Evolutionary conservation across 2,113 vertebrate species (phyloP).

Genomic region (Psittacara wagleri): DNA sequence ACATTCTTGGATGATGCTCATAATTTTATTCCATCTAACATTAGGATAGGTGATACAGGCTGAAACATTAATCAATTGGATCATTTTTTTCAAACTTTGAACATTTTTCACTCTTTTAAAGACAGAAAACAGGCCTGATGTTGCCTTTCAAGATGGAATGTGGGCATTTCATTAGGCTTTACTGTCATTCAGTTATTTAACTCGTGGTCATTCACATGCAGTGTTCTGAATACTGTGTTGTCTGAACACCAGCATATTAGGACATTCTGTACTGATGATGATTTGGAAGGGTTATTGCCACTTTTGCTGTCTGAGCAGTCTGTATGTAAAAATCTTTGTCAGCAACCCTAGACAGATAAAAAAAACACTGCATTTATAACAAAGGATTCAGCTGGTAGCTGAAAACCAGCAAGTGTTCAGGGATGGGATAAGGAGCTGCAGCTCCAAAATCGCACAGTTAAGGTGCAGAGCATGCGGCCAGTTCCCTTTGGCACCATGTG

Average conservation of each 20-base stretch:
- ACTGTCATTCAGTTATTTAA: not conserved
- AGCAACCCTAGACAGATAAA: not conserved
- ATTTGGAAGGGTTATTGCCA: not conserved
- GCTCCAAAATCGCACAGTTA: not conserved
- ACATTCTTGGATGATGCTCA: not conserved
- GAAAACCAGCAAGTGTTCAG: not conserved
- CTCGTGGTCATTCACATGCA: not conserved
- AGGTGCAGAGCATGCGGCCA: accelerated
- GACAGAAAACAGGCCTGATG: not conserved
- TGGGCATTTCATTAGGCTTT: not conserved
- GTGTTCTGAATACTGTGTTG: not conserved
- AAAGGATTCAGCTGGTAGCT: not conserved
- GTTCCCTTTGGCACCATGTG: not conserved
- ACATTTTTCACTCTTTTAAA: not conserved
- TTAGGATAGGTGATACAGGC: not conserved
- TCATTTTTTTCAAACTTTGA: not conserved
- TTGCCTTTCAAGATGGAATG: not conserved
- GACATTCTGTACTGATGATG: not conserved
- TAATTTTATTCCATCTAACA: not conserved
- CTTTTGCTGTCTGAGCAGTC: not conserved
- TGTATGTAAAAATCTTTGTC: not conserved
- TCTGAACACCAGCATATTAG: not conserved
- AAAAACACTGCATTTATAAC: not conserved
- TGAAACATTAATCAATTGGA: not conserved
- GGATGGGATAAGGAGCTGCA: not conserved